Conservation (phyloP, 2,888 invertebrate species). For the Heliconius hortense region DNA sequence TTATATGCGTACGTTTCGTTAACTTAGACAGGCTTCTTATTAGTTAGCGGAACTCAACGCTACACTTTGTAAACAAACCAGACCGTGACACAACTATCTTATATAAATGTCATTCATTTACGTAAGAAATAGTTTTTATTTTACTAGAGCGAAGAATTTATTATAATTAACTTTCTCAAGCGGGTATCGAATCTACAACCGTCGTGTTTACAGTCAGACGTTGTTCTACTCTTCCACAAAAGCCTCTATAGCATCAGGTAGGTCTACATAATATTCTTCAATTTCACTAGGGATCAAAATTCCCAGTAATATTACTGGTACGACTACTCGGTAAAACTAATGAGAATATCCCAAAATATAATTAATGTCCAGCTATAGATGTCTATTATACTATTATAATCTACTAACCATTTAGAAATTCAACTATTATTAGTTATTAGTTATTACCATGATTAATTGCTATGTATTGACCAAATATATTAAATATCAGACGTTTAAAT, state of each 20-base stretch:
- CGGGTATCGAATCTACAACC: no score
- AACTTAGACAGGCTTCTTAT: neutral
- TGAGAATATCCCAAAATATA: neutral
- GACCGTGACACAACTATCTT: neutral
- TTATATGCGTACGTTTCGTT: neutral
- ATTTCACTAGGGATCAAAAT: neutral
- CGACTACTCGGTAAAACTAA: neutral
- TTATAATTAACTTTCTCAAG: no score
- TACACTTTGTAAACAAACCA: neutral
- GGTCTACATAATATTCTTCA: neutral
- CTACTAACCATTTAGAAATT: neutral
- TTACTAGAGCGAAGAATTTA: no score
- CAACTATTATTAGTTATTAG: no score
- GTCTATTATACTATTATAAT: neutral
- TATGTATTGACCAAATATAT: conserved; percentile 36
- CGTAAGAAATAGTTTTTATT: neutral
- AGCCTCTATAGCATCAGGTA: neutral
- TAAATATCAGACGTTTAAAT: conserved; percentile 36
- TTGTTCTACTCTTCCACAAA: neutral
- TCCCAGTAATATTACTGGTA: no score
- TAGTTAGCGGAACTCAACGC: neutral
- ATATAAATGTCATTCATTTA: neutral
- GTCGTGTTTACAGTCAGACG: neutral
- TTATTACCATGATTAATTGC: conserved; percentile 1
- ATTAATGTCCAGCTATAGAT: neutral